These are phyloP conservation scores for Chauna torquata DNA, from an alignment of 2,113 vertebrate species.

Conservation along the genomic window DNA sequence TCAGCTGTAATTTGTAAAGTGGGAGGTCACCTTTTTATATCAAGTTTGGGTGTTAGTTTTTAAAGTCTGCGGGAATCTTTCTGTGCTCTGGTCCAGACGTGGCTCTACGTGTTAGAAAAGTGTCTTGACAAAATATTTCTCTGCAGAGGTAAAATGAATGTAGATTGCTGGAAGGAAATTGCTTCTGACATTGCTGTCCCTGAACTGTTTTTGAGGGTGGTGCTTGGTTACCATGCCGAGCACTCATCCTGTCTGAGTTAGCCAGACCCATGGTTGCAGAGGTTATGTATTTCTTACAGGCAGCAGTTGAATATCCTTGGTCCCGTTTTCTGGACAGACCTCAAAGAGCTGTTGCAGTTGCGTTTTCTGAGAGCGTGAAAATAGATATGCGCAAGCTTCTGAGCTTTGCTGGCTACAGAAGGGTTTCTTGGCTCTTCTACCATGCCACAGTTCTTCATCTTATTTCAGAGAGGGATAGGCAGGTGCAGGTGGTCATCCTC, in stretches of 20 bases:
- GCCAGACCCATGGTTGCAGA: too few species aligned
- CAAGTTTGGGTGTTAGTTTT: not conserved
- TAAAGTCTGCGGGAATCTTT: not conserved
- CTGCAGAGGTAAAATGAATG: not conserved
- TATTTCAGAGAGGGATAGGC: not conserved
- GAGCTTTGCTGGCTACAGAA: not conserved
- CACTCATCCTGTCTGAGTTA: not conserved
- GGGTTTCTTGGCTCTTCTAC: not conserved
- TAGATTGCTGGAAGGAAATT: not conserved
- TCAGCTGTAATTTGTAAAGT: not conserved
- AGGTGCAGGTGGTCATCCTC: not conserved
- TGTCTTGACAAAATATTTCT: not conserved
- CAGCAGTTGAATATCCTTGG: not conserved
- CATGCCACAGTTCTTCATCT: not conserved
- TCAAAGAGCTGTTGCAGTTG: not conserved
- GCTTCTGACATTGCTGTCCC: not conserved
- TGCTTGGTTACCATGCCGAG: not conserved
- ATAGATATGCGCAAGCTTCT: not conserved
- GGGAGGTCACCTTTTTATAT: not conserved
- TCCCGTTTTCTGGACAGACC: not conserved
- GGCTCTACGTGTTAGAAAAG: not conserved
- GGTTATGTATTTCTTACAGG: accelerated
- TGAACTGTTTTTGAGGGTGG: not conserved
- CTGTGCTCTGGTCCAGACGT: not conserved
- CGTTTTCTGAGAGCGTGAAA: not conserved